Evolutionary conservation across 1,140 invertebrate genomes (phyloP).

Genomic region (Apis florea): DNA sequence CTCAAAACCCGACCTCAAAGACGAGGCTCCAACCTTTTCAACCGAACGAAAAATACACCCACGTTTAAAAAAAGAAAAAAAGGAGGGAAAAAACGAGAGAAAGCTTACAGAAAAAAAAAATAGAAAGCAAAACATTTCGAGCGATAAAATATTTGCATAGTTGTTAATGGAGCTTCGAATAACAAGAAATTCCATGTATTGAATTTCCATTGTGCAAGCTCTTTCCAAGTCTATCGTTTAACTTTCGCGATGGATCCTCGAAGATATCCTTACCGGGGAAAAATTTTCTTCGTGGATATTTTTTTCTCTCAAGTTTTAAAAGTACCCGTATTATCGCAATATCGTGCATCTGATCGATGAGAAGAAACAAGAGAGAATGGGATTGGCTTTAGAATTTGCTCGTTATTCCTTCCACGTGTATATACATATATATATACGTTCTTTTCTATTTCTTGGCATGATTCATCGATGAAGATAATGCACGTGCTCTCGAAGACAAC

Average conservation of each 20-base stretch:
- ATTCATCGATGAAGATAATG: background rate
- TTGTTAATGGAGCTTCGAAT: background rate
- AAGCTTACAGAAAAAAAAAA: background rate
- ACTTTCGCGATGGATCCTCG: background rate
- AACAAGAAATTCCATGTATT: background rate
- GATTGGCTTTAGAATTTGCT: background rate
- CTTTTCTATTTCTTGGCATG: background rate
- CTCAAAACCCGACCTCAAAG: no score
- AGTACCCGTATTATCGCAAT: background rate
- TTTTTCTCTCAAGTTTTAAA: background rate
- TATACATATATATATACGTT: background rate
- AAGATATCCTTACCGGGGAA: background rate
- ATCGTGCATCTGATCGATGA: background rate
- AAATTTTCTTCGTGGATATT: background rate
- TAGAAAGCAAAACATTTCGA: background rate
- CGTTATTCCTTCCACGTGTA: constrained; percentile 3
- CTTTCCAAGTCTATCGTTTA: no score
- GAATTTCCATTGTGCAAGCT: background rate
- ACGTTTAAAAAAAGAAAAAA: background rate
- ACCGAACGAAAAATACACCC: no score
- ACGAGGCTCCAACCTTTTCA: no score
- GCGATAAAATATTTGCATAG: background rate
- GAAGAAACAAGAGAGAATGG: no score
- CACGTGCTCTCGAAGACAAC: no score
- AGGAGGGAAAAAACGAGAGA: background rate